Evolutionary conservation across 2,888 invertebrate genomes (phyloP).

Genomic region (Campaea margaritaria): DNA sequence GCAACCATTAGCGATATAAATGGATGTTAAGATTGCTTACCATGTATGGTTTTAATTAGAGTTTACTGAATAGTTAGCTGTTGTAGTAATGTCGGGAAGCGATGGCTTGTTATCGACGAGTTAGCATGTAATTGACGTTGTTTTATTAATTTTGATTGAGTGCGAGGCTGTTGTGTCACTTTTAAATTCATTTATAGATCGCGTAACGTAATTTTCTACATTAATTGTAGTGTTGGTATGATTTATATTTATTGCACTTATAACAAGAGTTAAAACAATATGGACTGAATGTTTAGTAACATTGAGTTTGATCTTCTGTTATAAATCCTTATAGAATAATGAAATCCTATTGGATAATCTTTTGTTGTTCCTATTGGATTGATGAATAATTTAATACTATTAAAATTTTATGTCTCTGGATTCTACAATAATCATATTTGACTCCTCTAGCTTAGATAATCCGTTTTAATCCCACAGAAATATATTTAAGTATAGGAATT

Average conservation of each 20-base stretch:
- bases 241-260: too few relatives aligned
- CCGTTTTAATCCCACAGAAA: not conserved
- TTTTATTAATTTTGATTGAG: not conserved
- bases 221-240: too few relatives aligned
- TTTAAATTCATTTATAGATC: constrained; percentile 13
- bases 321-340: too few relatives aligned
- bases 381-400: too few relatives aligned
- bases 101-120: constrained; percentile 25
- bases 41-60: constrained; percentile 40
- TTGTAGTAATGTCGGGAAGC: constrained; percentile 25
- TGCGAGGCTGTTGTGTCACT: constrained; percentile 14
- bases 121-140: constrained; percentile 15
- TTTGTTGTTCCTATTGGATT: too few relatives aligned
- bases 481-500: not conserved
- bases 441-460: too few relatives aligned
- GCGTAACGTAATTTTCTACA: not conserved
- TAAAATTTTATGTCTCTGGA: too few relatives aligned
- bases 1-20: constrained; percentile 54
- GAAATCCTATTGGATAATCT: too few relatives aligned
- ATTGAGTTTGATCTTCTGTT: too few relatives aligned
- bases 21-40: constrained; percentile 51
- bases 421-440: too few relatives aligned
- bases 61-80: constrained; percentile 20
- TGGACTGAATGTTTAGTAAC: too few relatives aligned
- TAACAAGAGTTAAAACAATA: too few relatives aligned